Conservation (phyloP, 2,113 vertebrate species). For the Potamarius usumacintae region DNA sequence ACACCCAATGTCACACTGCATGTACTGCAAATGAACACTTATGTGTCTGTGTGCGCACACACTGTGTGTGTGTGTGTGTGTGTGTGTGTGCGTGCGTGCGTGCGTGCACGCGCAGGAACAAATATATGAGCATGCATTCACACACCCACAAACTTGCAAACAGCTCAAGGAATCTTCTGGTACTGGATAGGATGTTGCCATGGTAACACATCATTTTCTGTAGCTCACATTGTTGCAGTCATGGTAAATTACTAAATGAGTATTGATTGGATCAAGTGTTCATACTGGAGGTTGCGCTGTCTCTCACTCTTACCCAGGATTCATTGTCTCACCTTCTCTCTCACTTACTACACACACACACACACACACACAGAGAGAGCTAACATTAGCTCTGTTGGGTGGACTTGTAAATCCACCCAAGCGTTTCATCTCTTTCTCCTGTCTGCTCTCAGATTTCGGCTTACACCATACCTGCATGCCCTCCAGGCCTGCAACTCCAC, state of each 20-base stretch:
- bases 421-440: constrained; percentile 34
- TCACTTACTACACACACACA: background rate
- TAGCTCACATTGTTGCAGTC: constrained; percentile 12
- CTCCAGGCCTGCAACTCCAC: constrained; percentile 27
- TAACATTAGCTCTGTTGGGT: constrained; percentile 40
- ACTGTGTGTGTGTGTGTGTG: background rate
- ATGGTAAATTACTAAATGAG: constrained; percentile 52
- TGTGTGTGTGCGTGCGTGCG: background rate
- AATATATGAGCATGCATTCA: background rate
- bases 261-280: constrained; percentile 50
- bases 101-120: background rate
- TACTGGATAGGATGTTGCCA: constrained; percentile 44
- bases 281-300: constrained; percentile 30
- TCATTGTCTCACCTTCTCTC: constrained; percentile 18
- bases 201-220: constrained; percentile 44
- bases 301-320: constrained; percentile 18
- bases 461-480: constrained; percentile 21
- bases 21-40: background rate
- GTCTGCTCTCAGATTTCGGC: constrained; percentile 15
- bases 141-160: constrained; percentile 26
- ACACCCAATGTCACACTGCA: background rate
- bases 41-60: background rate
- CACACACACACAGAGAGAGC: background rate
- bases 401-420: constrained; percentile 49
- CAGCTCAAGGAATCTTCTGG: constrained; percentile 30